Evolutionary conservation across 35 echinoderm and acorn worm genomes (phyloP).

Genomic region (Chiridota heheva): DNA sequence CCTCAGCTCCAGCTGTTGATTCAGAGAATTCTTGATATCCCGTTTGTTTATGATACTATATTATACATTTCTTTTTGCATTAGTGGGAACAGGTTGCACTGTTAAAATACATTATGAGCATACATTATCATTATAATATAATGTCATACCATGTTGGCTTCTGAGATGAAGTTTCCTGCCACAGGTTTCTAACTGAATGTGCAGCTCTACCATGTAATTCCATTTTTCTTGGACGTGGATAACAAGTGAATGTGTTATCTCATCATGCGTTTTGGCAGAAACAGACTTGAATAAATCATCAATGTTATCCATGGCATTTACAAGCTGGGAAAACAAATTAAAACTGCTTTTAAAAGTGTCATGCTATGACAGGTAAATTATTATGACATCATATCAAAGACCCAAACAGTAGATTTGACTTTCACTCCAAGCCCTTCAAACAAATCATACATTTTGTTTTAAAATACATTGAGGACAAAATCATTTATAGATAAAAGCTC

Average conservation of each 20-base stretch:
- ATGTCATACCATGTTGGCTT: too few relatives aligned
- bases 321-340: conserved; percentile 45
- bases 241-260: conserved; percentile 35
- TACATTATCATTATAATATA: too few relatives aligned
- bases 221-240: conserved; percentile 72
- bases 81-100: too few relatives aligned
- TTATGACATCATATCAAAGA: neutral
- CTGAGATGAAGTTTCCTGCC: conserved; percentile 80
- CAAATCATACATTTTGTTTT: too few relatives aligned
- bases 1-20: too few relatives aligned
- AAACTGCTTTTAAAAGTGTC: neutral
- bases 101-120: too few relatives aligned
- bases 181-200: conserved; percentile 72
- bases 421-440: too few relatives aligned
- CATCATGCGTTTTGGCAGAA: conserved; percentile 36
- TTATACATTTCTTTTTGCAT: too few relatives aligned
- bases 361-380: neutral
- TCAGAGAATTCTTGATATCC: too few relatives aligned
- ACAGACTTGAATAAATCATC: conserved; percentile 67
- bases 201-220: conserved; percentile 79
- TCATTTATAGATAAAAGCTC: neutral
- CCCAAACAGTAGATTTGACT: too few relatives aligned
- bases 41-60: too few relatives aligned
- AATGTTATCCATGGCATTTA: conserved; percentile 95
- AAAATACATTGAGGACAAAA: too few relatives aligned